A percentile compares a stretch with the other conserved stretches of the same genome.
Conservation (phyloP, 2,113 vertebrate species). For the Hystrix cristata region DNA sequence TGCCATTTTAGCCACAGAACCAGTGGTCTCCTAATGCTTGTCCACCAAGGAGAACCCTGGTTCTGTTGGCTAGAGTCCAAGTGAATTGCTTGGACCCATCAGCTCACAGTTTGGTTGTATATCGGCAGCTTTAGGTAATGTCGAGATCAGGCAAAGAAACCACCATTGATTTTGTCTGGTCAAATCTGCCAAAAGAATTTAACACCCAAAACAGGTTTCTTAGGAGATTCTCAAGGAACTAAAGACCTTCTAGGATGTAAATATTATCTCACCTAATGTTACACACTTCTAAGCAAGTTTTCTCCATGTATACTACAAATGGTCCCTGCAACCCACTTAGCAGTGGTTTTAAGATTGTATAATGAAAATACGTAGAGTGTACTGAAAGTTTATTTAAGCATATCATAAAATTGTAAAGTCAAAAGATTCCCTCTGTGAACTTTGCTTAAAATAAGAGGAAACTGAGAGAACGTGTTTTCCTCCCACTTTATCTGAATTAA, state of each 20-base stretch:
- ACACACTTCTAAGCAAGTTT: not conserved
- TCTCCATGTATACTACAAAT: not conserved
- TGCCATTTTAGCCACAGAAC: not conserved
- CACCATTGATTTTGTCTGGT: not conserved
- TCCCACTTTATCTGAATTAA: constrained; percentile 15
- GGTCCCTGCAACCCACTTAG: not conserved
- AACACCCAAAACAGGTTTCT: not conserved
- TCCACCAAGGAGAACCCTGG: too few relatives aligned
- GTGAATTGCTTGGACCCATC: not conserved
- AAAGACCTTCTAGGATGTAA: not conserved
- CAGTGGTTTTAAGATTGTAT: not conserved
- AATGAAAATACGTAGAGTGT: not conserved
- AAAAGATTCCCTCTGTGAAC: constrained; percentile 1
- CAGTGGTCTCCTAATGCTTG: not conserved
- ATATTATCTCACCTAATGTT: not conserved
- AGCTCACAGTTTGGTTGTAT: not conserved
- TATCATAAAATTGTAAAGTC: not conserved
- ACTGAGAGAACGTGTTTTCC: constrained; percentile 53
- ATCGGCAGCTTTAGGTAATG: not conserved
- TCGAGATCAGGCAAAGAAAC: not conserved
- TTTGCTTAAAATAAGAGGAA: constrained; percentile 66
- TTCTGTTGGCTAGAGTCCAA: not conserved
- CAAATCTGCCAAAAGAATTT: constrained; percentile 8
- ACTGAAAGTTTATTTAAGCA: constrained; percentile 16
- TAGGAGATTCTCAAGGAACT: constrained; percentile 1